These are phyloP conservation scores for Mandrillus leucophaeus DNA, from an alignment of 2,113 vertebrate genomes.

Conservation along the genomic window DNA sequence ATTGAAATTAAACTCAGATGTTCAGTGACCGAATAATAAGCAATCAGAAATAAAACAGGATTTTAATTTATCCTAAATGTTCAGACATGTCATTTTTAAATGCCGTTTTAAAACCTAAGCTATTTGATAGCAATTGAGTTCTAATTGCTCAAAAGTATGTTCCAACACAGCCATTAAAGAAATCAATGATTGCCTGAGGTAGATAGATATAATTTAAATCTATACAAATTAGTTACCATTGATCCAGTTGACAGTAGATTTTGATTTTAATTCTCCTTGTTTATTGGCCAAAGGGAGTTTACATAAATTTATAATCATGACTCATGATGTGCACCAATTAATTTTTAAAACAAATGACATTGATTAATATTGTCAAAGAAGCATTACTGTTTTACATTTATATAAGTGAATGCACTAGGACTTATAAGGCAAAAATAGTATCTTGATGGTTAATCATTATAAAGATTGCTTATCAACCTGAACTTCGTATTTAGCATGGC, in stretches of 20 bases:
- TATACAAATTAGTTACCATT: conserved; percentile 84
- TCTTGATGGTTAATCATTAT: conserved; percentile 14
- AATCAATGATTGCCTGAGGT: conserved; percentile 82
- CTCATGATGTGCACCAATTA: conserved; percentile 67
- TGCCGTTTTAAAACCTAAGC: conserved; percentile 75
- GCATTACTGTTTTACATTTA: conserved; percentile 35
- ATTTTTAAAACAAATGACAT: conserved; percentile 74
- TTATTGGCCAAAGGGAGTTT: conserved; percentile 82
- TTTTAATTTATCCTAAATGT: conserved; percentile 80
- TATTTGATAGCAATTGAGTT: conserved; percentile 81
- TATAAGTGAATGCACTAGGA: not conserved
- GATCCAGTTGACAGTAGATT: conserved; percentile 81
- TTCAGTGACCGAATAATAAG: conserved; percentile 64
- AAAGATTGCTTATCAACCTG: not conserved
- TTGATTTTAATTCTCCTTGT: conserved; percentile 78
- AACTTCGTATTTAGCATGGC: not conserved
- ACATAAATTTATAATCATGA: conserved; percentile 81
- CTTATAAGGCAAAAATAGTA: conserved; percentile 56
- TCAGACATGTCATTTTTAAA: conserved; percentile 80
- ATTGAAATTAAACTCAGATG: conserved; percentile 64
- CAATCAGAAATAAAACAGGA: conserved; percentile 62
- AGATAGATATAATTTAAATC: conserved; percentile 80
- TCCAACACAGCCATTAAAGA: conserved; percentile 83
- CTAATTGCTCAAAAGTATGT: conserved; percentile 85
- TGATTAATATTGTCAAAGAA: conserved; percentile 80